Percentiles rank a stretch among this genome's conserved stretches.
Conservation (phyloP, 2,888 invertebrate genomes). For the Caenorhabditis panamensis region DNA sequence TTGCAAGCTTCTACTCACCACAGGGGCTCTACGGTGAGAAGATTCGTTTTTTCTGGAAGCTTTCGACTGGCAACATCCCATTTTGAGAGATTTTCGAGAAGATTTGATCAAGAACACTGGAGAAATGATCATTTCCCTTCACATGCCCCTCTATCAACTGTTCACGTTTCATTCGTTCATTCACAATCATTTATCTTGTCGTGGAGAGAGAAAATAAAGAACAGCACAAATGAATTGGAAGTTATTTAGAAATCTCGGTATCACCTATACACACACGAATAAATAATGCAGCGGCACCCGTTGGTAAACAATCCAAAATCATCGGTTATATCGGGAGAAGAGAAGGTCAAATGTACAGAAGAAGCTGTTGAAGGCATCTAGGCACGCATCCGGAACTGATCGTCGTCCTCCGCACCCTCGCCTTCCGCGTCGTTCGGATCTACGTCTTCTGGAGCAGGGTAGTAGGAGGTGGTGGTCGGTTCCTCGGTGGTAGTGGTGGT, state of each 20-base stretch:
- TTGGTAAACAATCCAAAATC: conserved; percentile 55
- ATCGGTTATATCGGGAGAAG: conserved; percentile 40
- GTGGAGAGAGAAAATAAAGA: conserved; percentile 10
- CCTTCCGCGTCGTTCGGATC: conserved; percentile 38
- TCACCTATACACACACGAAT: conserved; percentile 46
- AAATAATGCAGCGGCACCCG: conserved; percentile 58
- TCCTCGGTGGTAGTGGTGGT: conserved; percentile 41
- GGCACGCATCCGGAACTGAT: conserved; percentile 37
- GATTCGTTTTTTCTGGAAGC: conserved; percentile 13
- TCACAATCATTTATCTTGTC: conserved; percentile 25
- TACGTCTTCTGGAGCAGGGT: conserved; percentile 29
- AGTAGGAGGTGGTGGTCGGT: conserved; percentile 39
- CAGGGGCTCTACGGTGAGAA: conserved; percentile 3
- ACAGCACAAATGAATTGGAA: conserved; percentile 9
- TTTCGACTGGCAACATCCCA: conserved; percentile 53
- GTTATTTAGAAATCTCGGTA: conserved; percentile 31
- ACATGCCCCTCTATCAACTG: too few relatives aligned
- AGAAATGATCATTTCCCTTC: not conserved
- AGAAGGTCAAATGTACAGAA: conserved; percentile 39
- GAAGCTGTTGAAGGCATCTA: conserved; percentile 6
- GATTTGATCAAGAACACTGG: not conserved
- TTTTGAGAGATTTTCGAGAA: conserved; percentile 37
- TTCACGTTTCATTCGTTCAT: not conserved
- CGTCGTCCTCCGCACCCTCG: conserved; percentile 37
- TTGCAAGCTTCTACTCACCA: conserved; percentile 8